phyloP scores from a whole-genome alignment of 2,888 invertebrate genomes.

The Antheraea assamensis region DNA sequence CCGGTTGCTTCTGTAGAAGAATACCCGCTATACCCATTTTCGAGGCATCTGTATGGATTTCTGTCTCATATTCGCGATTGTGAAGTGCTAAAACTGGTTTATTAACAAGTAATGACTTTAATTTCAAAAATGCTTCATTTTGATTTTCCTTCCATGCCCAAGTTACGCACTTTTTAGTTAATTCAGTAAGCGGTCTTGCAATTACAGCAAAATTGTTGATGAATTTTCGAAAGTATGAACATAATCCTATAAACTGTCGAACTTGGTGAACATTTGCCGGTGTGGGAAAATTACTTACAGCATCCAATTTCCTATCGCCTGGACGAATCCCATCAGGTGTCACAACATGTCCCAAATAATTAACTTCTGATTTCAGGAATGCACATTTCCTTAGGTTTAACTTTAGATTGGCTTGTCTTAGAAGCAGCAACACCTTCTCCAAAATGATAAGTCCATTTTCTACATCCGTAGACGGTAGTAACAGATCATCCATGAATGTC shows the following conservation, averaged over 20 bases:
- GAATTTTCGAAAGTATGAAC: no score
- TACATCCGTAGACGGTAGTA: constrained; percentile 29
- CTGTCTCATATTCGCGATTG: constrained; percentile 18
- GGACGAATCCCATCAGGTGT: constrained; percentile 17
- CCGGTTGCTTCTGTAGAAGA: constrained; percentile 16
- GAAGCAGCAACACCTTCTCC: constrained; percentile 24
- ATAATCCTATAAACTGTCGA: constrained; percentile 15
- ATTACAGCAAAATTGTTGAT: no score
- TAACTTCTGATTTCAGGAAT: constrained; percentile 16
- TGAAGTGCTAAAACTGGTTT: constrained; percentile 19
- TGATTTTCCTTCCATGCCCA: neutral
- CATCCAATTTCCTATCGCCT: constrained; percentile 11
- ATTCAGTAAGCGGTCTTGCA: no score
- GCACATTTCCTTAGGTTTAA: constrained; percentile 39
- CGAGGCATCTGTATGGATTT: constrained; percentile 22
- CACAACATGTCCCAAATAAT: constrained; percentile 21
- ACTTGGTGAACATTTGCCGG: constrained; percentile 21
- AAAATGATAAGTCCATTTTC: no score
- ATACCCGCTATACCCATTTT: constrained; percentile 20
- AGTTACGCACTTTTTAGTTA: no score
- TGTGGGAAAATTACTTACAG: constrained; percentile 15
- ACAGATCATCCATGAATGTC: constrained; percentile 37
- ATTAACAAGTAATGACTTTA: constrained; percentile 10
- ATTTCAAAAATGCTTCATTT: constrained; percentile 8
- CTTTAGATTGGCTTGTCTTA: constrained; percentile 27